These are phyloP conservation scores for Euleptes europaea DNA, from an alignment of 2,113 vertebrate species.

Conservation along the genomic window DNA sequence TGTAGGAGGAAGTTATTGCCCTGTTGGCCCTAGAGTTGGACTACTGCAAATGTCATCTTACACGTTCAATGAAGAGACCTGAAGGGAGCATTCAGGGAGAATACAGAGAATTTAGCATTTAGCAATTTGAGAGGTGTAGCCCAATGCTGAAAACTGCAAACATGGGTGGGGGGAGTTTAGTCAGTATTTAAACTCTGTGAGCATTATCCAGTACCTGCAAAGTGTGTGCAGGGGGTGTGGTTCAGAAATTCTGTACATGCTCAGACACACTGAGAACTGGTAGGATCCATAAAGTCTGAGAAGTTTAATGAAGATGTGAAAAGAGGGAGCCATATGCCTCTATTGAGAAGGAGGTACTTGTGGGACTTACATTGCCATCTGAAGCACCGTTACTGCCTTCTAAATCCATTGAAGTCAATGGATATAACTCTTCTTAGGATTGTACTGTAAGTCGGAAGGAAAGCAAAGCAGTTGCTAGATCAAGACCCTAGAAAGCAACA, in stretches of 20 bases:
- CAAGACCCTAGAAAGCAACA: background rate
- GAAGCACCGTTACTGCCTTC: too few species aligned
- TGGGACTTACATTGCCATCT: too few species aligned
- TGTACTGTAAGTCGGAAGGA: too few species aligned
- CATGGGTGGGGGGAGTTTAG: background rate
- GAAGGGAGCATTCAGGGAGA: background rate
- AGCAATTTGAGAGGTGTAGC: too few species aligned
- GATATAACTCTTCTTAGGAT: too few species aligned
- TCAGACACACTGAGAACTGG: background rate
- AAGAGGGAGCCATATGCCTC: background rate
- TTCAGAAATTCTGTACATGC: background rate
- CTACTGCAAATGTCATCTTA: too few species aligned
- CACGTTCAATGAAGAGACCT: too few species aligned
- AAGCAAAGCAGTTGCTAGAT: background rate
- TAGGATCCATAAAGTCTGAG: background rate
- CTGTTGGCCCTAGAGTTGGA: too few species aligned
- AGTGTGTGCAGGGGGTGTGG: background rate
- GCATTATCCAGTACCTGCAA: background rate
- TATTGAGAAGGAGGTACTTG: background rate
- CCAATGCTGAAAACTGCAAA: background rate
- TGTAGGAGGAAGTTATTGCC: too few species aligned
- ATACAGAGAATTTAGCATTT: too few species aligned
- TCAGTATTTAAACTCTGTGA: background rate
- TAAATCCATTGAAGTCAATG: too few species aligned
- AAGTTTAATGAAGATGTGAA: background rate